Percentiles rank a stretch among this genome's conserved stretches.
These are phyloP conservation scores for Sebastes miniatus DNA, from an alignment of 2,797 vertebrate genomes.

Conservation along the genomic window DNA sequence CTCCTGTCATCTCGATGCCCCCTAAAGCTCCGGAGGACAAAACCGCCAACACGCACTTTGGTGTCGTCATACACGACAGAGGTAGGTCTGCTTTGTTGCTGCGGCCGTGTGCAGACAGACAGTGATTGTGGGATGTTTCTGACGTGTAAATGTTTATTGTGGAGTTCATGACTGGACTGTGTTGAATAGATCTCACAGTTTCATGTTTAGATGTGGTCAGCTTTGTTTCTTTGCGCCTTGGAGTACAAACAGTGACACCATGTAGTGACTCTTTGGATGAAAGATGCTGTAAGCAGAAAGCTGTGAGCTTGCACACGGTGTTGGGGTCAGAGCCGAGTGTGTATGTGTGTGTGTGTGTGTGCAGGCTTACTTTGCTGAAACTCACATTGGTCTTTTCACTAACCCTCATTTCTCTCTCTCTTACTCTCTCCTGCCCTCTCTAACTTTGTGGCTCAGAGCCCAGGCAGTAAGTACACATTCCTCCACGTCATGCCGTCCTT, in stretches of 20 bases:
- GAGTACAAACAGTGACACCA: slow-evolving; percentile 34
- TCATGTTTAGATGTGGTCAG: slow-evolving; percentile 53
- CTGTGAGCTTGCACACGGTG: slow-evolving; percentile 30
- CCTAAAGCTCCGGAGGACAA: slow-evolving; percentile 85
- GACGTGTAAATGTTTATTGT: background rate
- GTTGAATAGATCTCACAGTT: slow-evolving; percentile 7
- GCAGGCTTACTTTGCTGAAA: slow-evolving; percentile 36
- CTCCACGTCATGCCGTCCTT: slow-evolving; percentile 56
- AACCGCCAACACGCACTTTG: slow-evolving; percentile 85
- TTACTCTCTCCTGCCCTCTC: slow-evolving; percentile 69
- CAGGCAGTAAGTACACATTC: slow-evolving; percentile 80
- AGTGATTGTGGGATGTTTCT: slow-evolving; percentile 13
- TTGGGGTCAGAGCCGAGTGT: slow-evolving; percentile 13
- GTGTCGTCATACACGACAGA: slow-evolving; percentile 89
- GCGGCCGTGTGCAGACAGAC: background rate
- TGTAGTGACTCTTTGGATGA: slow-evolving; percentile 44
- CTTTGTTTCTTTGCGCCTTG: slow-evolving; percentile 32
- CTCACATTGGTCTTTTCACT: slow-evolving; percentile 63
- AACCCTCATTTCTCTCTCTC: slow-evolving; percentile 67
- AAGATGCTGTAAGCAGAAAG: slow-evolving; percentile 36
- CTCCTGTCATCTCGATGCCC: slow-evolving; percentile 82
- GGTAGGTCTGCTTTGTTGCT: slow-evolving; percentile 58
- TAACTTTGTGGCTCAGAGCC: slow-evolving; percentile 79
- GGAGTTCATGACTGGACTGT: slow-evolving; percentile 16
- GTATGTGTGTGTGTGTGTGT: background rate